Conservation (phyloP, 2,888 invertebrate species). For the Dynastes tityus region DNA sequence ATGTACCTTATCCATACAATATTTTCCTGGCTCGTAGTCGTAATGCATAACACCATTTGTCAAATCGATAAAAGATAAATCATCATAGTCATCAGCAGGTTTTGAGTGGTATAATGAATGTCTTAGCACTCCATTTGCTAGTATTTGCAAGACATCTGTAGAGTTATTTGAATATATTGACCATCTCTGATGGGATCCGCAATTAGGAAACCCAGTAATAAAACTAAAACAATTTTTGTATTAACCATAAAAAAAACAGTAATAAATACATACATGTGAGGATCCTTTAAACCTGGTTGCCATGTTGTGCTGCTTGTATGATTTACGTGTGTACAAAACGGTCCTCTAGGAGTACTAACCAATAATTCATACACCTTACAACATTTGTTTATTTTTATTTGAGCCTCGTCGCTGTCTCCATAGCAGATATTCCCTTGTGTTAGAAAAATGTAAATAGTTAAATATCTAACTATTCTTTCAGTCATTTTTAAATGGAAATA, state of each 20-base stretch:
- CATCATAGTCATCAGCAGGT: constrained; percentile 58
- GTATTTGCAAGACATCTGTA: constrained; percentile 76
- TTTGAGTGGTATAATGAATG: constrained; percentile 79
- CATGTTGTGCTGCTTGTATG: constrained; percentile 75
- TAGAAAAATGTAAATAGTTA: constrained; percentile 24
- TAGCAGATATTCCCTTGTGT: constrained; percentile 10
- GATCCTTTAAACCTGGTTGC: constrained; percentile 69
- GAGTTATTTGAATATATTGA: constrained; percentile 77
- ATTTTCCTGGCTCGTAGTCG: constrained; percentile 83
- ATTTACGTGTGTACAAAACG: constrained; percentile 76
- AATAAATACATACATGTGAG: constrained; percentile 64
- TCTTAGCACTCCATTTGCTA: constrained; percentile 81
- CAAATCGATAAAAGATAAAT: constrained; percentile 42
- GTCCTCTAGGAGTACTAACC: constrained; percentile 73
- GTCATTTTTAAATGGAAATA: constrained; percentile 44
- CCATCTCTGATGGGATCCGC: constrained; percentile 79
- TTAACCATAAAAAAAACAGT: constrained; percentile 32
- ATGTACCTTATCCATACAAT: constrained; percentile 85
- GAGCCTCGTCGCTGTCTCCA: constrained; percentile 48
- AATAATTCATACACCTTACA: constrained; percentile 82
- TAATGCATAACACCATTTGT: constrained; percentile 74
- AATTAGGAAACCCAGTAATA: constrained; percentile 79
- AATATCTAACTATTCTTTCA: constrained; percentile 19
- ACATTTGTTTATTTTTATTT: constrained; percentile 83
- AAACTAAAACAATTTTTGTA: constrained; percentile 68